Evolutionary conservation across 2,888 invertebrate species (phyloP).

Genomic region (Morpho achilles): DNA sequence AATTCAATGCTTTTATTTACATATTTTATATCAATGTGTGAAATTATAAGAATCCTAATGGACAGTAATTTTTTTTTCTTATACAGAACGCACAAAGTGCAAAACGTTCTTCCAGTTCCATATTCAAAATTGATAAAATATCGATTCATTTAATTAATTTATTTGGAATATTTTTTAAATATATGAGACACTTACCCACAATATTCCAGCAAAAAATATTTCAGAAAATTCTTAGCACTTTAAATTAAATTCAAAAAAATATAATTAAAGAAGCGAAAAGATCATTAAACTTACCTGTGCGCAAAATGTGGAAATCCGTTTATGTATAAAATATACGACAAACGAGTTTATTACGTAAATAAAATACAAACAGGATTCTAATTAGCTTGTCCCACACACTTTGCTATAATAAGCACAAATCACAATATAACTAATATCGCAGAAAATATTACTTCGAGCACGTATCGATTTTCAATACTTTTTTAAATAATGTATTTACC

Average conservation of each 20-base stretch:
- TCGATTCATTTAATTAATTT: no score
- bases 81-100: no score
- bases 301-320: constrained; percentile 2
- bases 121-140: no score
- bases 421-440: constrained; percentile 5
- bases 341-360: constrained; percentile 17
- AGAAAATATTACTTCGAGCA: background rate
- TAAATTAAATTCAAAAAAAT: background rate
- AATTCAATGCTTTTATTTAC: no score
- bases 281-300: constrained; percentile 2
- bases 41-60: no score
- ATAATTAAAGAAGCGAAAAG: background rate
- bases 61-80: no score
- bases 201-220: no score
- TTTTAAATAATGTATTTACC: constrained; percentile 10
- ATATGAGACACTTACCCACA: no score
- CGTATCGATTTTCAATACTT: background rate
- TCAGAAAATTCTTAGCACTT: no score
- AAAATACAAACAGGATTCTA: constrained; percentile 15
- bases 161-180: no score
- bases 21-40: no score
- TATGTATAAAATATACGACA: constrained; percentile 6
- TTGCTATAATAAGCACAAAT: constrained; percentile 3
- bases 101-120: no score
- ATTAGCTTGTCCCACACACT: constrained; percentile 11